phyloP scores from a whole-genome alignment of 2,113 vertebrate species.

The Eleginops maclovinus region DNA sequence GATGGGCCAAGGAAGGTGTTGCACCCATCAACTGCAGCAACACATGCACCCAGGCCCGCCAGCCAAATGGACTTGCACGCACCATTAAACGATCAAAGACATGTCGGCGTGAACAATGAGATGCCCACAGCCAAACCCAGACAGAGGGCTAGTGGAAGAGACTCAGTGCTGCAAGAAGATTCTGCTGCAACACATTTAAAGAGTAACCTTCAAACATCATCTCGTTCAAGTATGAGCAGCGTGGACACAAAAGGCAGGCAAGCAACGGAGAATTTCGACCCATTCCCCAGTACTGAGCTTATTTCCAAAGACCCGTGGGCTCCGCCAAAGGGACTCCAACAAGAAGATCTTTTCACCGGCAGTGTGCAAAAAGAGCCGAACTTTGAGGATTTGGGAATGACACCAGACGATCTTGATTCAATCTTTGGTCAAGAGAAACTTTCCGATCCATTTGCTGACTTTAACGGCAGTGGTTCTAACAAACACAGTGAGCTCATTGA shows the following conservation, averaged over 20 bases:
- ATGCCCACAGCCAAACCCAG: conserved; percentile 76
- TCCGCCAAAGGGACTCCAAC: conserved; percentile 36
- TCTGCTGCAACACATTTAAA: conserved; percentile 18
- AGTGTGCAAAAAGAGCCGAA: conserved; percentile 36
- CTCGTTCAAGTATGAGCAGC: conserved; percentile 20
- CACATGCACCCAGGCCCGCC: conserved; percentile 37
- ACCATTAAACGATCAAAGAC: conserved; percentile 28
- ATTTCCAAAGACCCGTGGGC: conserved; percentile 65
- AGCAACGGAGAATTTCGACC: conserved; percentile 42
- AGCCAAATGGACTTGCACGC: conserved; percentile 27
- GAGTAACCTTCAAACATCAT: conserved; percentile 8
- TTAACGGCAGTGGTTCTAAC: conserved; percentile 26
- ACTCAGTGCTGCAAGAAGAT: conserved; percentile 46
- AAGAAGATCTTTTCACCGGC: conserved; percentile 42
- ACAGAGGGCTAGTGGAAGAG: conserved; percentile 54
- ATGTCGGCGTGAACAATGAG: conserved; percentile 37
- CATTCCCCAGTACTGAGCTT: conserved; percentile 57
- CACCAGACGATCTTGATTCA: conserved; percentile 59
- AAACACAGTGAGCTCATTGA: conserved; percentile 29
- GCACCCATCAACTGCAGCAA: conserved; percentile 16
- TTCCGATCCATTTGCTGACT: conserved; percentile 57
- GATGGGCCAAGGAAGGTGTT: conserved; percentile 35
- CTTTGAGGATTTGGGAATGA: conserved; percentile 52
- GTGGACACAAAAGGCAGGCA: conserved; percentile 16
- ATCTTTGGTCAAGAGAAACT: conserved; percentile 54